Percentiles rank a stretch among this genome's conserved stretches.
These are phyloP conservation scores for Capromys pilorides DNA, from an alignment of 2,797 vertebrate species.

Conservation along the genomic window DNA sequence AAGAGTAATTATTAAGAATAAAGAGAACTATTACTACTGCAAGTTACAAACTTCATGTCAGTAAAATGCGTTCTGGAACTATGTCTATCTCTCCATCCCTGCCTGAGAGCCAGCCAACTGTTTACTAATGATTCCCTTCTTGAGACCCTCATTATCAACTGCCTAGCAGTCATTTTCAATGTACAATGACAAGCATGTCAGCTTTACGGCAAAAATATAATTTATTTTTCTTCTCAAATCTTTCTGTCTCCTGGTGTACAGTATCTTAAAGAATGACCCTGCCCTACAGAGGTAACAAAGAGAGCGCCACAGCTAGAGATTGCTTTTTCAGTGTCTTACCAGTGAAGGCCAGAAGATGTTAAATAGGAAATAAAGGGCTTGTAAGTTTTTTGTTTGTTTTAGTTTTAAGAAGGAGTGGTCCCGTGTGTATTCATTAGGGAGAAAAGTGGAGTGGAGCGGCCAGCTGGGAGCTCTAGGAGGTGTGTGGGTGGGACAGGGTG, in stretches of 20 bases:
- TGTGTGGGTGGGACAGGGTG: not conserved
- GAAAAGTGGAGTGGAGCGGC: not conserved
- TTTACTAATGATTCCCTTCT: not conserved
- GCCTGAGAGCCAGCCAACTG: not conserved
- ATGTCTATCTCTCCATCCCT: not conserved
- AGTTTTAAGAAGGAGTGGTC: not conserved
- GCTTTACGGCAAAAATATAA: not conserved
- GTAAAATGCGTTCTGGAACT: not conserved
- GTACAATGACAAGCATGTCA: constrained; percentile 23
- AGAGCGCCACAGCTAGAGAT: not conserved
- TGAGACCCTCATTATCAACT: constrained; percentile 26
- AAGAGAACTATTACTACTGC: not conserved
- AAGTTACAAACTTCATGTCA: not conserved
- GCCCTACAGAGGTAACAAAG: not conserved
- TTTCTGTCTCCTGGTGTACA: not conserved
- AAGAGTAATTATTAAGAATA: not conserved
- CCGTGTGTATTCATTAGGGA: not conserved
- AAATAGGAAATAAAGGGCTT: not conserved
- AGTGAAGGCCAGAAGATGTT: not conserved
- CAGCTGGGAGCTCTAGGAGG: not conserved
- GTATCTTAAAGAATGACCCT: constrained; percentile 13
- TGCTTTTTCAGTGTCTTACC: not conserved
- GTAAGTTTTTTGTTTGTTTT: constrained; percentile 14
- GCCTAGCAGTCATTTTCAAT: constrained; percentile 2
- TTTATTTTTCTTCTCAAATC: not conserved